Percentiles rank a stretch among this genome's conserved stretches.
Evolutionary conservation across 2,797 vertebrate genomes (phyloP).

Genomic region (Vipera ursinii): DNA sequence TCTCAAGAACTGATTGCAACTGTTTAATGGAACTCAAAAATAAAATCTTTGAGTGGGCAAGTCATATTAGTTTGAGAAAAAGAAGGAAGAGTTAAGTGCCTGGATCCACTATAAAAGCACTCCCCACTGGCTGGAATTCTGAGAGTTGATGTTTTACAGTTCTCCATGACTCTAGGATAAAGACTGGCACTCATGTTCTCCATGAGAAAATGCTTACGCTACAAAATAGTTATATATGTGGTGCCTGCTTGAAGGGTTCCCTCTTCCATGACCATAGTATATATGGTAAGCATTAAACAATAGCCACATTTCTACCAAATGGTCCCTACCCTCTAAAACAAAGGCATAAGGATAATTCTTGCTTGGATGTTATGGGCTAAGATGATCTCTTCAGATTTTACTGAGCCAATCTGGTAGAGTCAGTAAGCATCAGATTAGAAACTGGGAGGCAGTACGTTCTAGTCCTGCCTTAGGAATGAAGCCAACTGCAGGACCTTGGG

Average conservation of each 20-base stretch:
- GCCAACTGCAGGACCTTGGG: neutral
- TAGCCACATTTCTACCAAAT: neutral
- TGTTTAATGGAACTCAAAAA: slow-evolving; percentile 24
- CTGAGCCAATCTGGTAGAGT: neutral
- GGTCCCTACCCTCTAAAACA: neutral
- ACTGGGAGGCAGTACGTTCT: neutral
- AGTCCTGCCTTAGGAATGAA: neutral
- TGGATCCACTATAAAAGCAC: slow-evolving; percentile 2
- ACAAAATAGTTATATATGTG: neutral
- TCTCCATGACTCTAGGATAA: neutral
- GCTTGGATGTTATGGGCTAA: neutral
- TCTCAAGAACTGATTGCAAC: slow-evolving; percentile 3
- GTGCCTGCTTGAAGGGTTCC: neutral
- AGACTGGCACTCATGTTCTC: slow-evolving; percentile 1
- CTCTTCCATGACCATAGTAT: neutral
- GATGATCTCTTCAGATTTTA: neutral
- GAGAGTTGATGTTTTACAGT: neutral
- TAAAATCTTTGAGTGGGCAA: slow-evolving; percentile 4
- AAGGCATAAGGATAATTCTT: neutral
- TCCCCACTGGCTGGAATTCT: neutral
- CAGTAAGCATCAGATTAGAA: neutral
- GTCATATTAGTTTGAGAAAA: neutral
- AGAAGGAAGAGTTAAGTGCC: neutral
- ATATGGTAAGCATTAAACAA: neutral
- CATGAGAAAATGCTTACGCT: neutral